phyloP scores from a whole-genome alignment of 2,888 invertebrate species.

The Lasioglossum calceatum region DNA sequence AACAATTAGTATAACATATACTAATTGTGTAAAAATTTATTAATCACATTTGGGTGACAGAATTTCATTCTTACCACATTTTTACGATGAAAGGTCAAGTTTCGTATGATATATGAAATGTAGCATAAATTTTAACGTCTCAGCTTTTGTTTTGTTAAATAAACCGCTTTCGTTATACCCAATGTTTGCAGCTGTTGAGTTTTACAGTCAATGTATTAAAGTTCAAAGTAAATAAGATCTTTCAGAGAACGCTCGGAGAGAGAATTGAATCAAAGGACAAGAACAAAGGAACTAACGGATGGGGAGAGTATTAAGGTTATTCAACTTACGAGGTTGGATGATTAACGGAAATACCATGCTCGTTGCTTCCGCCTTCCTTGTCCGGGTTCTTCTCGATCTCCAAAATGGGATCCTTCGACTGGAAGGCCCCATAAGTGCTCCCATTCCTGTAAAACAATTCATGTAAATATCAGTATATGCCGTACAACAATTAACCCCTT shows the following conservation, averaged over 20 bases:
- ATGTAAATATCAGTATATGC: not conserved
- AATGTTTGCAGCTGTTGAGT: not conserved
- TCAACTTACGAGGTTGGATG: constrained; percentile 89
- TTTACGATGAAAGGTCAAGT: not conserved
- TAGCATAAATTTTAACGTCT: no score
- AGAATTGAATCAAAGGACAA: no score
- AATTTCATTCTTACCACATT: not conserved
- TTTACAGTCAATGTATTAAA: not conserved
- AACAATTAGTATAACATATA: not conserved
- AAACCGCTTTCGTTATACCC: not conserved
- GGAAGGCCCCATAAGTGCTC: constrained; percentile 83
- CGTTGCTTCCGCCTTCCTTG: constrained; percentile 79
- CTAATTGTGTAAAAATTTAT: not conserved
- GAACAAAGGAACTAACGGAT: not conserved
- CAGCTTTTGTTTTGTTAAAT: not conserved
- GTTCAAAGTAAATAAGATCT: not conserved
- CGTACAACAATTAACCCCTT: not conserved
- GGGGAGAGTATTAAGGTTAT: not conserved
- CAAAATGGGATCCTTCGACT: constrained; percentile 86
- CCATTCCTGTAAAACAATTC: constrained; percentile 74
- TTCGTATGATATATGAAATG: not conserved
- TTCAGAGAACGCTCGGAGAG: not conserved
- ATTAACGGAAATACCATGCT: constrained; percentile 85
- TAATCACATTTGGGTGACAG: not conserved
- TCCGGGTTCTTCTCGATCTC: constrained; percentile 83